A percentile compares a stretch with the other conserved stretches of the same genome.
Evolutionary conservation across 2,888 invertebrate species (phyloP).

Genomic region (Baronia brevicornis): DNA sequence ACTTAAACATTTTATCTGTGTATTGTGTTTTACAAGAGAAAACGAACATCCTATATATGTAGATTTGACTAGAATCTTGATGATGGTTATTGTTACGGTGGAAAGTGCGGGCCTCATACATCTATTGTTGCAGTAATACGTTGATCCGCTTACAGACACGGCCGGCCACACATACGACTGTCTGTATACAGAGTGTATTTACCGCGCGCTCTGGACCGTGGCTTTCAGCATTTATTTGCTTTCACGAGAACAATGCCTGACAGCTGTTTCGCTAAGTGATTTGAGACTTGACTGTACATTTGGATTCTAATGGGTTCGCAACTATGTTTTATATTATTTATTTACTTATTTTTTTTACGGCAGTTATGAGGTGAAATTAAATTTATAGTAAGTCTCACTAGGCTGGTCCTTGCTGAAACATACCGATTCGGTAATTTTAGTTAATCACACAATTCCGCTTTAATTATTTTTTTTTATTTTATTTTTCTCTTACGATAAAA

Average conservation of each 20-base stretch:
- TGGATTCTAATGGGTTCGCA: too few species aligned
- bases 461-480: too few species aligned
- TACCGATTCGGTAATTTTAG: too few species aligned
- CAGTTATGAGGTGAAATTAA: too few species aligned
- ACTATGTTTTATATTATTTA: too few species aligned
- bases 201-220: slow-evolving; percentile 12
- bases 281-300: too few species aligned
- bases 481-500: too few species aligned
- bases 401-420: too few species aligned
- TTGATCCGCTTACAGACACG: slow-evolving; percentile 9
- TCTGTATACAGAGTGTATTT: slow-evolving; percentile 6
- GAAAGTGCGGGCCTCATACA: slow-evolving; percentile 12
- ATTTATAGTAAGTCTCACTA: too few species aligned
- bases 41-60: slow-evolving; percentile 11
- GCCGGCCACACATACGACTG: slow-evolving; percentile 4
- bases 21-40: slow-evolving; percentile 1
- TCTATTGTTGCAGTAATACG: slow-evolving; percentile 13
- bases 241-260: slow-evolving; percentile 13
- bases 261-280: too few species aligned
- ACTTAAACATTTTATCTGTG: slow-evolving; percentile 11
- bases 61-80: slow-evolving; percentile 6
- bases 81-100: slow-evolving; percentile 9
- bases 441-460: too few species aligned
- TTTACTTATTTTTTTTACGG: too few species aligned
- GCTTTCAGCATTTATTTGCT: slow-evolving; percentile 8